A percentile compares a stretch with the other conserved stretches of the same genome.
phyloP scores from a whole-genome alignment of 2,888 invertebrate species.

The Heliconius ethilla region DNA sequence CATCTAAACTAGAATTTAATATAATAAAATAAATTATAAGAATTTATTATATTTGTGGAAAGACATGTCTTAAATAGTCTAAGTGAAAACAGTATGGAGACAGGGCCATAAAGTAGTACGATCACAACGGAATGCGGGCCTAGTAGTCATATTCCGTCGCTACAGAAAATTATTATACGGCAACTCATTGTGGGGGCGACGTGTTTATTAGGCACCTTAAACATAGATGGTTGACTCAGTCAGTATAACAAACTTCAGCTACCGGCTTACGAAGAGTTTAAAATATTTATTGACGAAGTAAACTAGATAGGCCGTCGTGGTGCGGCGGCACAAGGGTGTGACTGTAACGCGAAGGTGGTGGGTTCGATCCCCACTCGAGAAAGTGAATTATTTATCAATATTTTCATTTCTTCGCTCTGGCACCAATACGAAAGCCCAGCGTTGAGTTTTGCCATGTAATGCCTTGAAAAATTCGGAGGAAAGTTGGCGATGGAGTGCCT shows the following conservation, averaged over 20 bases:
- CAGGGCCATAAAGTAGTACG: conserved; percentile 43
- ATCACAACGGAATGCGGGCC: conserved; percentile 41
- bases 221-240: conserved; percentile 48
- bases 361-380: too few species aligned
- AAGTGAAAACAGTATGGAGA: conserved; percentile 30
- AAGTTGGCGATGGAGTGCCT: too few species aligned
- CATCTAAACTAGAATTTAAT: too few species aligned
- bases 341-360: too few species aligned
- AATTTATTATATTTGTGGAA: background rate
- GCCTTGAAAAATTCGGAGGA: too few species aligned
- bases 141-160: conserved; percentile 46
- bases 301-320: too few species aligned
- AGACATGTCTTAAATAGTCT: conserved; percentile 13
- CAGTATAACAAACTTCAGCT: conserved; percentile 26
- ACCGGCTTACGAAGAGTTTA: conserved; percentile 21
- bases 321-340: too few species aligned
- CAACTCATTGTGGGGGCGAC: conserved; percentile 44
- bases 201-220: conserved; percentile 40
- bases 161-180: conserved; percentile 41
- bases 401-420: too few species aligned
- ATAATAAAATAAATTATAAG: background rate
- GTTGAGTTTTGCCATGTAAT: too few species aligned
- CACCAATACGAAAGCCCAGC: too few species aligned
- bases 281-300: conserved; percentile 9
- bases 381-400: too few species aligned